These are phyloP conservation scores for Agrotis puta DNA, from an alignment of 2,888 invertebrate species.

Conservation along the genomic window DNA sequence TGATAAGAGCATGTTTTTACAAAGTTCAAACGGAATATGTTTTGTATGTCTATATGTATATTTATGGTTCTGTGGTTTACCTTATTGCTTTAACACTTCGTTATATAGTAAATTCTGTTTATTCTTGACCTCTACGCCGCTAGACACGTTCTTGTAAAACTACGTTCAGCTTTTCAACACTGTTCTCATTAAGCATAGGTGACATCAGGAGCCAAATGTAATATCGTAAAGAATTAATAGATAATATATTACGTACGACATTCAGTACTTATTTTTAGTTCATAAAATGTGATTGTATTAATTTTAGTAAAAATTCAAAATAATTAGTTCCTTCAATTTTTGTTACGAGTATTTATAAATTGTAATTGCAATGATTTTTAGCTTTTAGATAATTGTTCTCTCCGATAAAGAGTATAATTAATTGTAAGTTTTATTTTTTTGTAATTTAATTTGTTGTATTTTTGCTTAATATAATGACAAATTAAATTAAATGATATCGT, in stretches of 20 bases:
- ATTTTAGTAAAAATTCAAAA: conserved; percentile 84
- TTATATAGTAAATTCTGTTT: conserved; percentile 64
- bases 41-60: conserved; percentile 62
- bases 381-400: conserved; percentile 87
- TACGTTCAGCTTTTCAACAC: conserved; percentile 72
- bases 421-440: conserved; percentile 82
- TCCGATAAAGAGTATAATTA: conserved; percentile 87
- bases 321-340: conserved; percentile 90
- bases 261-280: conserved; percentile 85
- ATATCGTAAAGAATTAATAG: conserved; percentile 84
- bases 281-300: conserved; percentile 86
- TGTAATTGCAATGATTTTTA: conserved; percentile 82
- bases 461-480: conserved; percentile 89
- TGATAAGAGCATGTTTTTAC: conserved; percentile 68
- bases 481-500: conserved; percentile 91
- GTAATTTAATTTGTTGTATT: conserved; percentile 90
- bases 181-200: conserved; percentile 73
- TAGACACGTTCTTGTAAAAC: conserved; percentile 57
- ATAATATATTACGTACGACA: conserved; percentile 82
- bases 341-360: conserved; percentile 89
- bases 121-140: conserved; percentile 50
- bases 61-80: conserved; percentile 66
- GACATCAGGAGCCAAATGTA: conserved; percentile 88
- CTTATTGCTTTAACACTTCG: conserved; percentile 62
- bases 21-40: conserved; percentile 68